Conservation (phyloP, 2,797 vertebrate genomes). For the Galagoides demidoff region DNA sequence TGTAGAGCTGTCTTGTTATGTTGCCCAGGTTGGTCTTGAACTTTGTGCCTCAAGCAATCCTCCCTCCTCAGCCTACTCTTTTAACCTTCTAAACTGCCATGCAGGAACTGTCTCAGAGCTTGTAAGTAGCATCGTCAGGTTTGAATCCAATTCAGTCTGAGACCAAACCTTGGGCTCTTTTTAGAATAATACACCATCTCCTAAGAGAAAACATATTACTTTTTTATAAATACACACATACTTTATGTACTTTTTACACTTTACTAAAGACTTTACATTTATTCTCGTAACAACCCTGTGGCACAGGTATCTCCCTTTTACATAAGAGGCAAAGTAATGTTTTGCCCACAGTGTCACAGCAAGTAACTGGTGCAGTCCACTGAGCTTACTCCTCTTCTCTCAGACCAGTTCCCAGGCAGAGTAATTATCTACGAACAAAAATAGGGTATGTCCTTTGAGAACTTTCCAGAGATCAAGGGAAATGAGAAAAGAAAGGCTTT, state of each 20-base stretch:
- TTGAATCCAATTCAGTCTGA: background rate
- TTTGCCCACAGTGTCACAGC: background rate
- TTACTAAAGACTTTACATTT: background rate
- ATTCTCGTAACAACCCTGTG: background rate
- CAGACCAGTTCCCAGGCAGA: background rate
- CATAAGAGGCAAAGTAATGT: background rate
- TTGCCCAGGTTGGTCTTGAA: background rate
- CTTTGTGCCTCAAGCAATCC: background rate
- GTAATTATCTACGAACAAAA: constrained; percentile 47
- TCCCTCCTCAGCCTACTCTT: background rate
- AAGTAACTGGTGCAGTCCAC: background rate
- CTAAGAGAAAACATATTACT: background rate
- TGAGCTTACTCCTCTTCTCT: background rate
- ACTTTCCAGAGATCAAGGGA: constrained; percentile 48
- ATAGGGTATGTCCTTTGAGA: constrained; percentile 42
- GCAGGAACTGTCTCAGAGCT: background rate
- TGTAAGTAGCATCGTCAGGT: background rate
- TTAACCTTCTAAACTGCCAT: background rate
- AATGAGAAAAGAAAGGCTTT: constrained; percentile 31
- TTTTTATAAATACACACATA: background rate
- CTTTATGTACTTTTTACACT: background rate
- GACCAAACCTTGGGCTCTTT: background rate
- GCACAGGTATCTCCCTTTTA: background rate
- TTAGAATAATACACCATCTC: background rate
- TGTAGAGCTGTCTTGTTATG: background rate